phyloP scores from a whole-genome alignment of 2,888 invertebrate genomes.

The Epistrophe grossulariae region DNA sequence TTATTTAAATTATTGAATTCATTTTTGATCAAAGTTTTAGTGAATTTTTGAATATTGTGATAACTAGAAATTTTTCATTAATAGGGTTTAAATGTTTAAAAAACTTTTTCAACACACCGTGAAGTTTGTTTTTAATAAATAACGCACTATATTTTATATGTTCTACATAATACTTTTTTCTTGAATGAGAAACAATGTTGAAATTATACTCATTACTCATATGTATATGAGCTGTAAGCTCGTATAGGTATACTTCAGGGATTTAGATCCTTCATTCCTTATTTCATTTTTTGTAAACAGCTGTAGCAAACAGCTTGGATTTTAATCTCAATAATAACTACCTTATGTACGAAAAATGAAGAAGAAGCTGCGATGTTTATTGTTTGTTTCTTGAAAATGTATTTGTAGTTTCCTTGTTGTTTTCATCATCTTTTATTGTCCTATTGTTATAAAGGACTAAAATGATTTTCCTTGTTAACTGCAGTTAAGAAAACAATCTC shows the following conservation, averaged over 20 bases:
- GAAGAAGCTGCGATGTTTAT: not conserved
- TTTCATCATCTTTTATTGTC: constrained; percentile 22
- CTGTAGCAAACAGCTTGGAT: not conserved
- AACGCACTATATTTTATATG: no score
- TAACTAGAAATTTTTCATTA: no score
- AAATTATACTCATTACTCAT: not conserved
- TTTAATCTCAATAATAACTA: constrained; percentile 19
- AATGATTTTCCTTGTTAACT: constrained; percentile 22
- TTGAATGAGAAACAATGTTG: not conserved
- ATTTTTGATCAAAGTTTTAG: no score
- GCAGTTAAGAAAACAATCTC: constrained; percentile 6
- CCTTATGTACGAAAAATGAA: not conserved
- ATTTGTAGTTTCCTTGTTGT: constrained; percentile 9
- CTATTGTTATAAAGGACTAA: constrained; percentile 10
- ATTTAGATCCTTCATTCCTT: not conserved
- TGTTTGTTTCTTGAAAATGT: not conserved
- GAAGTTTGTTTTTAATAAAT: no score
- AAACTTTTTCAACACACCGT: no score
- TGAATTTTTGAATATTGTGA: no score
- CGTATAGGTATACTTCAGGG: not conserved
- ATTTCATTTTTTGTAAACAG: constrained; percentile 6
- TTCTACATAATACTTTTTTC: not conserved
- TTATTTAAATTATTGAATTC: no score
- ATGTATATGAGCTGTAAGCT: not conserved
- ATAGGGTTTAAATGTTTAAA: no score